Base-by-base conservation (phyloP, 2,888 invertebrate genomes). In the Ectemnius cavifrons region DNA sequence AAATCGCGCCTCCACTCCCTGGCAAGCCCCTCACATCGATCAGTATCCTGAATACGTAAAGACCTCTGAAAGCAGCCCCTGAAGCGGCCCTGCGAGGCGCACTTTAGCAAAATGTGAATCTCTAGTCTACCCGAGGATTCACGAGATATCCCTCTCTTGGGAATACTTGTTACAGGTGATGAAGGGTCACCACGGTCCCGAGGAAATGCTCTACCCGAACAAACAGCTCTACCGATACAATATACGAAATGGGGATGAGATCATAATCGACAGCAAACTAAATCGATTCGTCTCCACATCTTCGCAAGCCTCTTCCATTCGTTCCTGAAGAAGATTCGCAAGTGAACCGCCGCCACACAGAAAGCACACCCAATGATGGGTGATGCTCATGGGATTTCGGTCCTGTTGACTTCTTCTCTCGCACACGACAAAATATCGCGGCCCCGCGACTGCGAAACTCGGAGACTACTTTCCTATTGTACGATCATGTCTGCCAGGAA, bases 171-270 rank as follows among this genome's bases (percentile, higher is more conserved):
- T 81, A 4, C 63, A 91, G 88, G 93, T 92, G 73, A 90, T 93
- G 90, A 91, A 91, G 83, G 90, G 91, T 59, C 88, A 91, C 18
- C 90, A 91, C 70, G 97, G 96, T 20, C 96, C 97, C 0, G 97
- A 97, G 90, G 96, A 97, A 91, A 96, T 98, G 96, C 94, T 94
- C 84, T 97, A 94, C 87, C 96, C 97, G 2, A 95, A 95, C 85
- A 97, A 97, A 89, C 96, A 96, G 90, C 93, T 98, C 23, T 97
- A 97, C 91, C 96, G 97, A 74, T 97, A 97, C 92, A 97, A 97
- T 91, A 96, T 98, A 76, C 93, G 95, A 80, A 95, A 96, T 73
- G 97, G 97, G 13, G 97, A 97, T 91, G 97, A 97, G 91, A 97
- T 98, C 85, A 96, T 97, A 80, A 95, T 98, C 76, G 97, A 97